These are phyloP conservation scores for Pachyuromys duprasi DNA, from an alignment of 2,797 vertebrate genomes.

Conservation along the genomic window DNA sequence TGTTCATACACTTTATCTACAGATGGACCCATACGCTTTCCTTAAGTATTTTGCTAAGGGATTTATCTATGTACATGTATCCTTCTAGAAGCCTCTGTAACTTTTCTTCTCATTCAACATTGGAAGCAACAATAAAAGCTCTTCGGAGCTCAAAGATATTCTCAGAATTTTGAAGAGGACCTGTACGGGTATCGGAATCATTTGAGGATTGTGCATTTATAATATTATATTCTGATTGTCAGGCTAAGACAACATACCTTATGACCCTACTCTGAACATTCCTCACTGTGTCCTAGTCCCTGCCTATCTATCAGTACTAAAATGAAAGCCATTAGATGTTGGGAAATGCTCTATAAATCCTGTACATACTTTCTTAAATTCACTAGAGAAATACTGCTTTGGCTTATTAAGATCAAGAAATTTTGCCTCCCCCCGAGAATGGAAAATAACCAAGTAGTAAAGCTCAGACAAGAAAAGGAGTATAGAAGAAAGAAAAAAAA, in stretches of 20 bases:
- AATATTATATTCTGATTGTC: slow-evolving; percentile 71
- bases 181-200: slow-evolving; percentile 66
- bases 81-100: slow-evolving; percentile 27
- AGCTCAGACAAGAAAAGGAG: neutral
- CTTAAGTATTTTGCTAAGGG: slow-evolving; percentile 68
- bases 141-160: slow-evolving; percentile 67
- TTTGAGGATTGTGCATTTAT: slow-evolving; percentile 75
- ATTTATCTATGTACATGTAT: slow-evolving; percentile 71
- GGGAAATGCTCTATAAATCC: slow-evolving; percentile 46
- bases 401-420: slow-evolving; percentile 37
- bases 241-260: slow-evolving; percentile 75
- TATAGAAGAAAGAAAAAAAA: neutral
- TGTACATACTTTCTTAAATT: slow-evolving; percentile 38
- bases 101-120: neutral
- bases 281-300: slow-evolving; percentile 41
- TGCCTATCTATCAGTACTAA: slow-evolving; percentile 58
- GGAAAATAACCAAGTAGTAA: neutral
- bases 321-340: slow-evolving; percentile 46
- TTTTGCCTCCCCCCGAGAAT: neutral
- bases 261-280: slow-evolving; percentile 69
- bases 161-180: slow-evolving; percentile 79
- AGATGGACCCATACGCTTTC: slow-evolving; percentile 67
- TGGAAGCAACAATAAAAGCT: slow-evolving; percentile 63
- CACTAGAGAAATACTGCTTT: slow-evolving; percentile 2
- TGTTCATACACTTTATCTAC: slow-evolving; percentile 43